Conservation (phyloP, 2,888 invertebrate species). For the Adineta ricciae region DNA sequence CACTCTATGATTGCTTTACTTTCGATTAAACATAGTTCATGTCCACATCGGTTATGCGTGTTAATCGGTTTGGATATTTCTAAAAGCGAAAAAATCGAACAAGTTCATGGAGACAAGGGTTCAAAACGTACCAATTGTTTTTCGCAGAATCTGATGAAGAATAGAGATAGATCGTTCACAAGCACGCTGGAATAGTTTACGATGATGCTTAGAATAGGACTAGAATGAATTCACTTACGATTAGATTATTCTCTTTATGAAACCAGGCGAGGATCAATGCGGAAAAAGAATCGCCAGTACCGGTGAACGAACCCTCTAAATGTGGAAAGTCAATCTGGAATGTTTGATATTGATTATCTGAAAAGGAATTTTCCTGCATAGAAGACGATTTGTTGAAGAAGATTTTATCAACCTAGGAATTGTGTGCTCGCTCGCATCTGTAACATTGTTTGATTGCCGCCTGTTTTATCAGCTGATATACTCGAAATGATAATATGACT, state of each 20-base stretch:
- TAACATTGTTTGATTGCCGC: background rate
- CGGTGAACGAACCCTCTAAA: constrained; percentile 69
- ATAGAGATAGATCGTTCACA: constrained; percentile 3
- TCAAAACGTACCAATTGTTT: background rate
- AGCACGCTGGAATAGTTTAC: background rate
- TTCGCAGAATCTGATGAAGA: background rate
- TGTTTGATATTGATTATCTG: constrained; percentile 35
- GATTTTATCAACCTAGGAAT: background rate
- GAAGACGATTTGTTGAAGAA: no score
- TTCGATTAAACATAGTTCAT: background rate
- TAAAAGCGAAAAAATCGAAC: no score
- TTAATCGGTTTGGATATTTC: background rate
- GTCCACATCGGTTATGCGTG: background rate
- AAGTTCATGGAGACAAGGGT: no score
- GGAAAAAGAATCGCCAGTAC: constrained; percentile 87
- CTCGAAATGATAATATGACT: background rate
- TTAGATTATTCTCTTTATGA: constrained; percentile 60
- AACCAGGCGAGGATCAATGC: constrained; percentile 78
- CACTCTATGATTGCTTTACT: background rate
- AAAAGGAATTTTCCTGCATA: no score
- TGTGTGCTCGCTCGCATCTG: background rate
- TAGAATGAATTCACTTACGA: no score
- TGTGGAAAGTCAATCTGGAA: constrained; percentile 61
- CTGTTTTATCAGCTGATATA: background rate
- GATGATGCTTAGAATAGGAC: no score